Base-by-base conservation (phyloP, 2,888 invertebrate species). In the Zeuzera pyrina region DNA sequence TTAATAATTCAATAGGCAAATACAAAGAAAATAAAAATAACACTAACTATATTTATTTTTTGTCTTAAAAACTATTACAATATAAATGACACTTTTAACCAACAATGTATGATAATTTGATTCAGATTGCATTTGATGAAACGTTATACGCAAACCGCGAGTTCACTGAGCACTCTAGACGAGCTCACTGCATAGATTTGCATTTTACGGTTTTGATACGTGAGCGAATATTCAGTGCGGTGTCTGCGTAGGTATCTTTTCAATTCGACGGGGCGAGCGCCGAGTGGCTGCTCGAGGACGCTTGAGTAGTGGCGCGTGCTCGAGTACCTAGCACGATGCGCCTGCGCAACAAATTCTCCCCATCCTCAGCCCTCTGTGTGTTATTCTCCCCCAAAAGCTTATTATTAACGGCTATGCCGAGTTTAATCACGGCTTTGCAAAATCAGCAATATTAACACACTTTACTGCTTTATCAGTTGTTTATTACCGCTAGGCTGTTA, bases 151-250 rank as follows among this genome's bases (percentile, higher is more conserved):
- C 47, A 51, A n/a, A 53, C 46, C 49, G 50, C 52, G 46, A 58
- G 48, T 58, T 57, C 54, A 54, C 58, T 55, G 64, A 69, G 73
- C 59, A 71, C 73, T 67, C 66, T 69, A 73, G 74, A 76, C 71
- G 66, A 70, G 72, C 74, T 67, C 71, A 71, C 72, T 70, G 78
- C 76, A 77, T 77, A 76, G 76, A 81, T 83, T 83, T 83, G 78
- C 83, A 81, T 81, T 79, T 79, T 81, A 76, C 73, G 63, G 74
- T 77, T 81, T 78, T 78, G 77, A 78, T 81, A 79, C 72, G 72
- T 74, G 72, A 67, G 70, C 76, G 78, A 77, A 79, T 77, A 81
- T 81, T 77, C 77, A 79, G 72, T 64, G 65, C 67, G 62, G 74
- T 73, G 77, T 76, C 65, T 68, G 69, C 57, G 62, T 77, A 76